Conservation (phyloP, 2,113 vertebrate genomes). For the Ameiurus melas region DNA sequence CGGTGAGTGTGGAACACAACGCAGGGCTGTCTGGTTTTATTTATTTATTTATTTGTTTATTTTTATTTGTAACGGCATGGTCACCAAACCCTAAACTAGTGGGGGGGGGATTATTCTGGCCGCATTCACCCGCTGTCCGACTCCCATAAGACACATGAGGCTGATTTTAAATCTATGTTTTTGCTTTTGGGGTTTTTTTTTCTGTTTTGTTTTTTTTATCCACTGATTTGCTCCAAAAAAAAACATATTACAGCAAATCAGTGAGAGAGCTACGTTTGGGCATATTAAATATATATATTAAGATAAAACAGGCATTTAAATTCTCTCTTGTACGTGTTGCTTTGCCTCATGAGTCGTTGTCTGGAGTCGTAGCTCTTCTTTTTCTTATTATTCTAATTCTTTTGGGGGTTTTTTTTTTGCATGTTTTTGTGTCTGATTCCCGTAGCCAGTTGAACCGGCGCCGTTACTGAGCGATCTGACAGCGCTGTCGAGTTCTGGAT, state of each 20-base stretch:
- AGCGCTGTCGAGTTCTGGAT: background rate
- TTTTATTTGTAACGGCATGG: slow-evolving; percentile 26
- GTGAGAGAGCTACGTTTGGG: background rate
- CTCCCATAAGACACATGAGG: slow-evolving; percentile 19
- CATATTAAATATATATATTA: background rate
- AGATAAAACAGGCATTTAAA: too few relatives aligned
- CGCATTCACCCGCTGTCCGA: slow-evolving; percentile 25
- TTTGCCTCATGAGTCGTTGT: background rate
- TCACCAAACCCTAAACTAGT: slow-evolving; percentile 12
- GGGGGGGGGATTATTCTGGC: background rate
- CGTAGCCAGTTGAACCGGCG: slow-evolving; percentile 13
- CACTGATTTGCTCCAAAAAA: too few relatives aligned
- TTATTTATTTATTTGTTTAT: background rate
- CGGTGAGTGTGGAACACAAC: slow-evolving; percentile 76
- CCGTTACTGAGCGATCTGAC: background rate
- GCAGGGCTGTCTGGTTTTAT: slow-evolving; percentile 62
- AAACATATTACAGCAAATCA: rapidly evolving
- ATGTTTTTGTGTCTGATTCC: slow-evolving; percentile 4
- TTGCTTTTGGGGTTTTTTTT: too few relatives aligned
- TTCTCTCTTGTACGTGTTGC: background rate
- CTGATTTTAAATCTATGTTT: background rate
- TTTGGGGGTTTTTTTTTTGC: background rate
- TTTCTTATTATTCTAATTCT: background rate
- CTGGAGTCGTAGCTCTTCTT: slow-evolving; percentile 8
- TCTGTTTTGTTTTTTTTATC: too few relatives aligned